Conservation (phyloP, 2,797 vertebrate species). For the Neomorphus geoffroyi region DNA sequence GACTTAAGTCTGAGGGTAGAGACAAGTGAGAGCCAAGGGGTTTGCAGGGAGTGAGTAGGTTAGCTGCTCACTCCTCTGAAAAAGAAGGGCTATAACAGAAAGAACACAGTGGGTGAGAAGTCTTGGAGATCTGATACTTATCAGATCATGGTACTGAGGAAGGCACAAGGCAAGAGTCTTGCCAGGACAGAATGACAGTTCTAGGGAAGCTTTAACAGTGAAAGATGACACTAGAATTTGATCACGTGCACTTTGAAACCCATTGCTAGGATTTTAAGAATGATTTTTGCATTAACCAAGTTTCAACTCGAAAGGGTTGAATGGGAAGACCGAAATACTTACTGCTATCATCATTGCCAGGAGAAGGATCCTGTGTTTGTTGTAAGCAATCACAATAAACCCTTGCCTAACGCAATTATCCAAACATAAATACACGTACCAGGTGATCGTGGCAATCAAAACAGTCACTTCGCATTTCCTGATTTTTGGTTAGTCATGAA, state of each 20-base stretch:
- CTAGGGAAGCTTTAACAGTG: background rate
- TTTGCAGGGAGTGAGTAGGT: background rate
- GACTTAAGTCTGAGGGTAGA: background rate
- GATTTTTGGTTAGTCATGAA: background rate
- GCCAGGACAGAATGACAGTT: background rate
- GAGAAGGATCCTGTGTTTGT: background rate
- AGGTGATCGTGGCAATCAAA: background rate
- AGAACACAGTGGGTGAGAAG: background rate
- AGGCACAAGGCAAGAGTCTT: background rate
- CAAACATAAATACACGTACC: background rate
- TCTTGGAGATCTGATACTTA: background rate
- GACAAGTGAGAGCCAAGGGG: background rate
- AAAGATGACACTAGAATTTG: background rate
- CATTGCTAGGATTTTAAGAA: background rate
- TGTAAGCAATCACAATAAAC: background rate
- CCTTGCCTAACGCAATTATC: background rate
- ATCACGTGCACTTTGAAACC: background rate
- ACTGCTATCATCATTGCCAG: background rate
- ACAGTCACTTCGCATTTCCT: background rate
- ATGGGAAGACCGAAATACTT: background rate
- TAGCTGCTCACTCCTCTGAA: background rate
- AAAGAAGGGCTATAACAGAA: background rate
- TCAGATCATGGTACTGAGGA: background rate
- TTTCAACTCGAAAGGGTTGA: background rate
- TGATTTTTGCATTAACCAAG: background rate